Evolutionary conservation across 2,888 invertebrate species (phyloP).

Genomic region (Tiliacea aurago): DNA sequence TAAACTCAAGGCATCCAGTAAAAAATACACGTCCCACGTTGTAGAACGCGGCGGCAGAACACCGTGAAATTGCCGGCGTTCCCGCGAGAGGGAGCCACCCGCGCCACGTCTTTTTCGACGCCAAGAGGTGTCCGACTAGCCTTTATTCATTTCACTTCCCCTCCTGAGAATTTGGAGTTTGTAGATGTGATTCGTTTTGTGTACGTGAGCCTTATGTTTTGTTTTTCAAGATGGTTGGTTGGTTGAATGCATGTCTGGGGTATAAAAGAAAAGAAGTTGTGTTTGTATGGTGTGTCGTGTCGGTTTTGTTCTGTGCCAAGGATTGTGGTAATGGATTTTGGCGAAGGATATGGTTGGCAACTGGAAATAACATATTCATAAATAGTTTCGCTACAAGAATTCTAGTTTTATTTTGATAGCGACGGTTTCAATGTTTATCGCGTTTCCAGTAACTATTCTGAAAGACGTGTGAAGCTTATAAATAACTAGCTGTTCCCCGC

Average conservation of each 20-base stretch:
- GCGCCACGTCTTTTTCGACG: conserved; percentile 64
- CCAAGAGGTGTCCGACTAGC: conserved; percentile 65
- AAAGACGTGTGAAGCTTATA: neutral
- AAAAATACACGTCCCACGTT: conserved; percentile 60
- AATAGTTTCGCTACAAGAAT: neutral
- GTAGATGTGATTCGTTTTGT: conserved; percentile 62
- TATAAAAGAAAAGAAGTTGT: conserved; percentile 23
- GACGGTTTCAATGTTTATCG: neutral
- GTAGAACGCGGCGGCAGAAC: conserved; percentile 64
- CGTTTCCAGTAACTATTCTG: neutral
- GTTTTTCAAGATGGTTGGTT: conserved; percentile 29
- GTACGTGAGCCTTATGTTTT: conserved; percentile 53
- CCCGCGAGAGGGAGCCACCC: conserved; percentile 63
- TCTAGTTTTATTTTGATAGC: neutral
- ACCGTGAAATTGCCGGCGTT: conserved; percentile 72
- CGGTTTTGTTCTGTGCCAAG: conserved; percentile 22
- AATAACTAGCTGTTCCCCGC: no score
- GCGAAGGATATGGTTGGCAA: conserved; percentile 17
- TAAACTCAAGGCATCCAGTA: conserved; percentile 57
- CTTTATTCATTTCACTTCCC: conserved; percentile 69
- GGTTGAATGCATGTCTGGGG: conserved; percentile 17
- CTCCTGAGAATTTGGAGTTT: conserved; percentile 61
- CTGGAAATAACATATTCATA: neutral
- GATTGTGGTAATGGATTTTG: conserved; percentile 48
- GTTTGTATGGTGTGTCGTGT: conserved; percentile 1